phyloP scores from a whole-genome alignment of 2,113 vertebrate species.

The Oreochromis niloticus region DNA sequence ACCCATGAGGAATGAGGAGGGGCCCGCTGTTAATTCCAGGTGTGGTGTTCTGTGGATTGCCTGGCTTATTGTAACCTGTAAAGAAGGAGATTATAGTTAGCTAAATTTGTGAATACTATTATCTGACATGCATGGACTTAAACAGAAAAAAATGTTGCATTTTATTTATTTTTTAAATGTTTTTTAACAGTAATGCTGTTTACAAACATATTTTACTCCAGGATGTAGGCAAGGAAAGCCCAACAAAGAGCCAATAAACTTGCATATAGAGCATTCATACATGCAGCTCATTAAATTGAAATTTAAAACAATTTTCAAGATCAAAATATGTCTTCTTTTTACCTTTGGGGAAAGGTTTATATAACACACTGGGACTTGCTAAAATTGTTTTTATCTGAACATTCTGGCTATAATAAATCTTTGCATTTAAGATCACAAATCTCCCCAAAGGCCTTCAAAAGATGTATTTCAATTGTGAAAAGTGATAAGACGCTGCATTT shows the following conservation, averaged over 20 bases:
- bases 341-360: constrained; percentile 31
- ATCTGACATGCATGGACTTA: background rate
- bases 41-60: constrained; percentile 77
- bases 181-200: background rate
- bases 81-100: constrained; percentile 28
- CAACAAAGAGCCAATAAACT: constrained; percentile 1
- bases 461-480: constrained; percentile 22
- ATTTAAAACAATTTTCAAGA: constrained; percentile 3
- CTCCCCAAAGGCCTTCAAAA: constrained; percentile 32
- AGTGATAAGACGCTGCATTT: background rate
- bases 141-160: background rate
- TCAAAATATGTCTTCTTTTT: constrained; percentile 11
- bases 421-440: background rate
- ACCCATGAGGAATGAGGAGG: constrained; percentile 81
- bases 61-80: constrained; percentile 84
- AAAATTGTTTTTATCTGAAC: background rate
- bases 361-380: background rate
- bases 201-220: background rate
- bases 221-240: background rate
- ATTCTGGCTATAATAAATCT: background rate
- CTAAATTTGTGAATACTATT: background rate
- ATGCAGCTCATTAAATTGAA: constrained; percentile 4
- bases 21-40: constrained; percentile 65
- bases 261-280: background rate
- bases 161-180: background rate